Base-by-base conservation (phyloP, 35 echinoderm and acorn worm species). In the Patiria miniata region DNA sequence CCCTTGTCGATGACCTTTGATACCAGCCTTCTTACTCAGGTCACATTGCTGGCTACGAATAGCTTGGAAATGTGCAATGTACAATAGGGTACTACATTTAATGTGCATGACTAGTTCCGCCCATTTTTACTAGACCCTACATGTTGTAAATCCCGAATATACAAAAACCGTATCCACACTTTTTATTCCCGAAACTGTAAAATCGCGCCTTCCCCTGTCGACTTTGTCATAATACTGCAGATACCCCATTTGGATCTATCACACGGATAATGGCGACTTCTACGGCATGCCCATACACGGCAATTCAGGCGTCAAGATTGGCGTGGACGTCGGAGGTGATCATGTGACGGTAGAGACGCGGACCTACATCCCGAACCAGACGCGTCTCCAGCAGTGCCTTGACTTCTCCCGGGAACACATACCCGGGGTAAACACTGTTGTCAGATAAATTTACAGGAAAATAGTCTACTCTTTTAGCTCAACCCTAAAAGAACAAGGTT, bases 301-400 rank as follows among this genome's bases (percentile, higher is more conserved):
- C 8, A 95, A 95, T 69, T 87, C 94, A 1, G 90, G 90, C 39
- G 88, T 89, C 36, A 98, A 98, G 78, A 79, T 94, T 39, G 96
- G 96, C 14, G 51, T 98, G 2, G 92, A 94, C 69, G 96, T 89
- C 5, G 88, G 88, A 12, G 91, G 96, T n/a, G 77, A 86, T 3
- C 16, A 39, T 15, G 92, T 98, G 34, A 94, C 89, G 12, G 53
- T 92, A n/a, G 37, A 57, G 19, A 91, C 92, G 2, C 86, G 92
- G 56, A 91, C 84, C 22, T 98, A 78, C 79, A 77, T 37, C 16
- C 96, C 96, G 40, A 89, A 98, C 89, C 37, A 19, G 40, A 77
- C 81, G 40, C 29, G 89, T 68, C 77, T 88, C 21, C 10, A 89
- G 23, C 8, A 79, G 6, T 61, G 39, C 36, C 30, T 73, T n/a